Base-by-base conservation (phyloP, 1,140 invertebrate species). In the Cotesia vestalis region DNA sequence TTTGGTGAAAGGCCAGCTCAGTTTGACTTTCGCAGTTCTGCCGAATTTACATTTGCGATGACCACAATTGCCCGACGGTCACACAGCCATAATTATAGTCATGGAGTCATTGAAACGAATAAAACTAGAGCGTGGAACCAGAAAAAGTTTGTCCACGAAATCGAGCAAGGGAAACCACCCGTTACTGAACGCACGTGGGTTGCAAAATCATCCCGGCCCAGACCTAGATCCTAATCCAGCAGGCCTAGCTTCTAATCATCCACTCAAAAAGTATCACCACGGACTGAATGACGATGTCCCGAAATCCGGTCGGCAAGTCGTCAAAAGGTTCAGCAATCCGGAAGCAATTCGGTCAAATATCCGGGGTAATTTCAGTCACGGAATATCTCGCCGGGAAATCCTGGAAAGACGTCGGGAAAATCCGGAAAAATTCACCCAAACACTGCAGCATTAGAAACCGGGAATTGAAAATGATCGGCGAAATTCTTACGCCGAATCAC, bases 181-280 rank as follows among this genome's bases (percentile, higher is more conserved):
- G 82, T 84, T 84, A 81, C 72, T 78, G 63, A 52, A 59, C 61
- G 73, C 73, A 83, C 83, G 81, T 74, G 78, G 71, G 62, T 82
- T 84, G 84, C 84, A 85, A 84, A 84, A 85, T 81, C 73, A 72
- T 51, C 4, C 57, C 72, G 80, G 75, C 80, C 81, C 79, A 80
- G 82, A 83, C 78, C 78, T 79, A 80, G 79, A 83, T 82, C 53
- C n/a, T 20, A 12, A 27, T 27, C 27, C 1, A 27, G 77, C 77
- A 27, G 73, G 76, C 74, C 27, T 27, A 27, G 75, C 40, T 73
- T 78, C 71, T 53, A 78, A 78, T 78, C 76, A 73, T 64, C 17
- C 59, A n/a, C 8, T 35, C 27, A 27, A 27, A 2, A 27, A 27
- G 27, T 27, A 27, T 27, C 27, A 27, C 27, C 27, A 27, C 27